Percentiles rank a stretch among this genome's conserved stretches.
Conservation (phyloP, 2,113 vertebrate species). For the Copsychus sechellarum region DNA sequence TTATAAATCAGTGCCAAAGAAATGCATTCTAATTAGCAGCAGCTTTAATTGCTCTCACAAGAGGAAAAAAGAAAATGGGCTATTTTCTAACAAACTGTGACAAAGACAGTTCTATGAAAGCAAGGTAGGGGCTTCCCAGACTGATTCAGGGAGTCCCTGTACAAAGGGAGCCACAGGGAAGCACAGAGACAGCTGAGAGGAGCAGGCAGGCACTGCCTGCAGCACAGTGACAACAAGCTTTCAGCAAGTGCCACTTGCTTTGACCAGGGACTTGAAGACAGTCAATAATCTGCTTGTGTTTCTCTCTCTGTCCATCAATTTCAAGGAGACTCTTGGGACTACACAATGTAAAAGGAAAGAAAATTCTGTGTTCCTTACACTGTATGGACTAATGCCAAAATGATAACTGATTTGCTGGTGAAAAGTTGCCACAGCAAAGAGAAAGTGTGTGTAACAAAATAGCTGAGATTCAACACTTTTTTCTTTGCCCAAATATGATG, state of each 20-base stretch:
- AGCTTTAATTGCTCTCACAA: not conserved
- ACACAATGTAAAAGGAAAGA: not conserved
- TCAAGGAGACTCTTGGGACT: not conserved
- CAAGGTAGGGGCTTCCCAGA: not conserved
- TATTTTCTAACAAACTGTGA: not conserved
- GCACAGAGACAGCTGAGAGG: rapidly evolving
- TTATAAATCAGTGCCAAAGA: not conserved
- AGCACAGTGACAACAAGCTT: not conserved
- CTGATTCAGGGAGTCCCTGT: not conserved
- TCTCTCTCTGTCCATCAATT: not conserved
- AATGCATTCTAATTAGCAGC: not conserved
- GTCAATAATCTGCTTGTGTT: not conserved
- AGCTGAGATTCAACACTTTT: not conserved
- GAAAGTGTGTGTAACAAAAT: not conserved
- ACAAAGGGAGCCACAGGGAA: not conserved
- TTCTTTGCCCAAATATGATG: not conserved
- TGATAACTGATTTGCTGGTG: not conserved
- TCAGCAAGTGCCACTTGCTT: not conserved
- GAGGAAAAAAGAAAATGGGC: not conserved
- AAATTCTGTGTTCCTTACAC: not conserved
- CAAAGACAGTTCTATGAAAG: not conserved
- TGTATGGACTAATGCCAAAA: not conserved
- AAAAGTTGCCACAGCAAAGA: not conserved
- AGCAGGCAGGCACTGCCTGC: not conserved
- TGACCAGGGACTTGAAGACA: not conserved